Evolutionary conservation across 2,797 vertebrate genomes (phyloP), one percentile per base, ranked within the genome.

Genomic region (Uromys caudimaculatus): DNA sequence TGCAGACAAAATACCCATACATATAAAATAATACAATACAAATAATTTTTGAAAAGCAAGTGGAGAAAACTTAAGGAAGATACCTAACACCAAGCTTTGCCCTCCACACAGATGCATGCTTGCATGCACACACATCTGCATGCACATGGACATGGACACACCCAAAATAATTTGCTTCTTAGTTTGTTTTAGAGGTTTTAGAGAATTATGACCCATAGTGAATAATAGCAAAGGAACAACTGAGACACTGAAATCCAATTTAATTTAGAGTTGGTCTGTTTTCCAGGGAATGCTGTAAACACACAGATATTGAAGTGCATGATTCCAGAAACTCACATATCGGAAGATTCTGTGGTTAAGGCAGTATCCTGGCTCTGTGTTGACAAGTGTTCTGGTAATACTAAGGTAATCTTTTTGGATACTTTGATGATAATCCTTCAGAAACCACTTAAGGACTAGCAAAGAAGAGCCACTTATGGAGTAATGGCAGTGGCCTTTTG

Each of bases 301-400:
- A 97, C 79, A 73, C 98, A 99, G 60, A 97, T 99, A 92, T 94
- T 99, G 91, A 99, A 99, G 98, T 99, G 98, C 98, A 98, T 99
- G 85, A 97, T 99, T 96, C 99, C 99, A 96, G 97, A 98, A 69
- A 98, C 99, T 47, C 97, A 98, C 85, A 98, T 99, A 98, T 99
- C 99, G 54, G 99, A 99, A 98, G 97, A 95, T 94, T 99, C 99
- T 47, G 98, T 99, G 69, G 98, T 99, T 95, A 98, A 98, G 96
- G 99, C 99, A 0, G 97, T 99, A 23, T 99, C 99, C 89, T 99
- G 98, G 99, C 97, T 99, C 47, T 99, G 99, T 96, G 98, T 98
- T 11, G 96, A 98, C 69, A 99, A 99, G 98, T 99, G 99, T 97
- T 98, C 99, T 82, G 62, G 96, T 90, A 98, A 81, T 90, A 97